These are phyloP conservation scores for Cheiracanthium punctorium DNA, from an alignment of 2,888 invertebrate genomes.

Conservation along the genomic window DNA sequence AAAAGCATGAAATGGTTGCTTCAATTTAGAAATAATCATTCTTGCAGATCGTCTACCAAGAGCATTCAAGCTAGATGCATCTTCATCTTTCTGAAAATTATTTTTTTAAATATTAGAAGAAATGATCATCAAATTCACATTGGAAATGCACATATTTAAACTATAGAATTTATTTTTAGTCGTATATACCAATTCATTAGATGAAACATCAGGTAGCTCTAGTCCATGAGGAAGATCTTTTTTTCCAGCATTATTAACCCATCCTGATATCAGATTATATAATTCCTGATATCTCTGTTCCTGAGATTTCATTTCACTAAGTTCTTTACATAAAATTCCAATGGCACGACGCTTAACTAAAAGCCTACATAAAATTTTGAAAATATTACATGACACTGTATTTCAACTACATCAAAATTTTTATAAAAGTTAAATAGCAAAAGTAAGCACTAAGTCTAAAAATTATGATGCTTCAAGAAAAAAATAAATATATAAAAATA, in stretches of 20 bases:
- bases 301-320: slow-evolving; percentile 87
- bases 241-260: slow-evolving; percentile 73
- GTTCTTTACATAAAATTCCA: slow-evolving; percentile 80
- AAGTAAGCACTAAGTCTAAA: no score
- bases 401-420: no score
- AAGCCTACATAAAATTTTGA: no score
- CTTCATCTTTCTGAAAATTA: slow-evolving; percentile 57
- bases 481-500: neutral
- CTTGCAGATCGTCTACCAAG: slow-evolving; percentile 61
- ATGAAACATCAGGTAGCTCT: slow-evolving; percentile 72
- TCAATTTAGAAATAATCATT: slow-evolving; percentile 60
- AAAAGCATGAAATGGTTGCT: slow-evolving; percentile 65
- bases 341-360: slow-evolving; percentile 74
- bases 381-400: no score
- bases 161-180: slow-evolving; percentile 30
- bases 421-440: neutral
- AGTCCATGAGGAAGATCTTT: slow-evolving; percentile 73
- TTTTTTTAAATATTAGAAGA: neutral
- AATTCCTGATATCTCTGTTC: slow-evolving; percentile 89
- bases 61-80: slow-evolving; percentile 63
- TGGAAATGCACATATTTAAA: no score
- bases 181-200: slow-evolving; percentile 40
- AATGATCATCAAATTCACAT: neutral
- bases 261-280: slow-evolving; percentile 81
- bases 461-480: no score